phyloP scores from a whole-genome alignment of 2,113 vertebrate species.

The Rhinogobius similis region DNA sequence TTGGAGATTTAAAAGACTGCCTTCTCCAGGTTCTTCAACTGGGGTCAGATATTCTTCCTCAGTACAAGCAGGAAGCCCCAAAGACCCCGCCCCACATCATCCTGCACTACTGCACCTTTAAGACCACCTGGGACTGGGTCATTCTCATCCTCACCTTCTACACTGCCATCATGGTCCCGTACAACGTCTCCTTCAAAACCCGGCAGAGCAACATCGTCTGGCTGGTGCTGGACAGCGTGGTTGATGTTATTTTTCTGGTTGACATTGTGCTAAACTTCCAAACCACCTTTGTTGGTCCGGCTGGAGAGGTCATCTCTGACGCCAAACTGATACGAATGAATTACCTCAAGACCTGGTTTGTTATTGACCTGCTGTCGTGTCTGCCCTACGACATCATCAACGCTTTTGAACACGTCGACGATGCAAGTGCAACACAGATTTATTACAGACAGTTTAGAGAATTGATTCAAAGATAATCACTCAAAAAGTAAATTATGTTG shows the following conservation, averaged over 20 bases:
- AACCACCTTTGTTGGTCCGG: constrained; percentile 94
- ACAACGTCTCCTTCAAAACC: constrained; percentile 96
- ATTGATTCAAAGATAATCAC: background rate
- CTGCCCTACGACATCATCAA: constrained; percentile 99
- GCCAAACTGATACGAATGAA: constrained; percentile 97
- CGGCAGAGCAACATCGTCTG: constrained; percentile 95
- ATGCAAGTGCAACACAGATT: constrained; percentile 76
- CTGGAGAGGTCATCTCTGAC: constrained; percentile 95
- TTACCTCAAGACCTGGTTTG: constrained; percentile 98
- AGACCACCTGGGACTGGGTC: constrained; percentile 99
- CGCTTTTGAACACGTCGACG: constrained; percentile 94
- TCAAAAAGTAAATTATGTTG: background rate
- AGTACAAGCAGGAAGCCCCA: constrained; percentile 98
- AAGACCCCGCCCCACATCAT: constrained; percentile 99
- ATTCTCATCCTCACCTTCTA: constrained; percentile 99
- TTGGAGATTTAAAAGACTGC: background rate
- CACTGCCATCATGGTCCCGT: constrained; percentile 99
- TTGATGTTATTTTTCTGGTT: constrained; percentile 94
- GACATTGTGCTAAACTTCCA: constrained; percentile 99
- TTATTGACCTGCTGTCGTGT: constrained; percentile 97
- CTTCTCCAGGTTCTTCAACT: constrained; percentile 90
- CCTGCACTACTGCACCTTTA: constrained; percentile 98
- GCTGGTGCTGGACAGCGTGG: constrained; percentile 97
- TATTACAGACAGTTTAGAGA: background rate
- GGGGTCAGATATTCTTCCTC: constrained; percentile 97